These are phyloP conservation scores for Amblyjoppa proteus DNA, from an alignment of 2,888 invertebrate species.

Conservation along the genomic window DNA sequence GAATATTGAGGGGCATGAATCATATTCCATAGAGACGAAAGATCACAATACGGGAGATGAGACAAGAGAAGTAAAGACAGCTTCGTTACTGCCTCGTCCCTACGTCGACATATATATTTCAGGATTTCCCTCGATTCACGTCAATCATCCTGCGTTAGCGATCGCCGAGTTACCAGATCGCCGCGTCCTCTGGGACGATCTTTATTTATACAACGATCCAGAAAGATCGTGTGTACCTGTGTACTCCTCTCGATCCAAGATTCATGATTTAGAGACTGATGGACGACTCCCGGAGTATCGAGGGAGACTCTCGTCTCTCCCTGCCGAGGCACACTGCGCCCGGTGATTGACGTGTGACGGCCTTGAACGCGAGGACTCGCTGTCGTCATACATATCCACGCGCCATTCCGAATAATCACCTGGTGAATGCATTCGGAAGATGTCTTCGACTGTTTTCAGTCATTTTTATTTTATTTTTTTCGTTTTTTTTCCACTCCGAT, in stretches of 20 bases:
- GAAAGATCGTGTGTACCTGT: conserved; percentile 2
- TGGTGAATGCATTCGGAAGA: background rate
- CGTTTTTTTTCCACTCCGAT: background rate
- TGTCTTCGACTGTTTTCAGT: conserved; percentile 17
- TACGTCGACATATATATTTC: conserved; percentile 18
- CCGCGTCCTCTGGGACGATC: conserved; percentile 20
- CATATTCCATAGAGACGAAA: background rate
- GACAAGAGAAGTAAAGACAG: conserved; percentile 40
- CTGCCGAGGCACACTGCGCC: background rate
- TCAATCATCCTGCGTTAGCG: conserved; percentile 48
- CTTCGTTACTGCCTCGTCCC: conserved; percentile 57
- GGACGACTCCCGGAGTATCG: conserved; percentile 25
- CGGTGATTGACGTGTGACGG: conserved; percentile 42
- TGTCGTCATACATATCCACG: conserved; percentile 42
- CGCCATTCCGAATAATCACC: conserved; percentile 32
- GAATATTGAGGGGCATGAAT: background rate
- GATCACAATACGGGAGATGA: background rate
- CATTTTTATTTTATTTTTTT: conserved; percentile 7
- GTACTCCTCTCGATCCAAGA: conserved; percentile 39
- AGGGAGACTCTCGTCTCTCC: background rate
- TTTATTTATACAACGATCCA: conserved; percentile 34
- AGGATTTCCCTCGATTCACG: conserved; percentile 53
- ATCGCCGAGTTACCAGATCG: background rate
- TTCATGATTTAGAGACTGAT: conserved; percentile 58
- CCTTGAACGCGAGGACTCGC: conserved; percentile 41